A percentile compares a stretch with the other conserved stretches of the same genome.
These are phyloP conservation scores for Gymnodraco acuticeps DNA, from an alignment of 2,797 vertebrate genomes.

Conservation along the genomic window DNA sequence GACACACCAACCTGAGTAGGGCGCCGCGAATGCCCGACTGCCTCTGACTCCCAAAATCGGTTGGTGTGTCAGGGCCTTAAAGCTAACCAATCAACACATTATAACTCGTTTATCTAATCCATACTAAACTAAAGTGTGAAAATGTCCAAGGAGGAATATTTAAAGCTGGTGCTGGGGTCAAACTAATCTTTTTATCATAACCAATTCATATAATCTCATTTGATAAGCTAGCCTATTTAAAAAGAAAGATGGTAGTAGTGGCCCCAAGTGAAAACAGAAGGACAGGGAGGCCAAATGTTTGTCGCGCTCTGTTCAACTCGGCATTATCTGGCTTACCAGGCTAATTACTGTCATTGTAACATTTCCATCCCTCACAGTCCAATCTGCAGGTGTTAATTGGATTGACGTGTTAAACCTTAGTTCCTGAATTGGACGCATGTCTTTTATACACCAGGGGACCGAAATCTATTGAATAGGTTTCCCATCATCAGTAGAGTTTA, in stretches of 20 bases:
- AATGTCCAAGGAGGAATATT: background rate
- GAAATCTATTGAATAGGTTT: slow-evolving; percentile 36
- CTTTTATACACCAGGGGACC: slow-evolving; percentile 20
- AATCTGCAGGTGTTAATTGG: slow-evolving; percentile 55
- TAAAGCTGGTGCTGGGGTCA: background rate
- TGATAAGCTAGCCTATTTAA: background rate
- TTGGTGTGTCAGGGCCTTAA: background rate
- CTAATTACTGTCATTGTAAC: slow-evolving; percentile 39
- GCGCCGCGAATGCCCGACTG: too few relatives aligned
- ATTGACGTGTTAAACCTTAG: slow-evolving; percentile 46
- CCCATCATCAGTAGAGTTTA: slow-evolving; percentile 18
- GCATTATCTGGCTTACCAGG: slow-evolving; percentile 16
- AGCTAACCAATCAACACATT: background rate
- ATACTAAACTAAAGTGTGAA: background rate
- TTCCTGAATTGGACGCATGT: slow-evolving; percentile 34
- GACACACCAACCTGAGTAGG: too few relatives aligned
- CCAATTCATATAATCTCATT: background rate
- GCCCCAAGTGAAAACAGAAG: background rate
- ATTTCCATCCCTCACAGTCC: slow-evolving; percentile 37
- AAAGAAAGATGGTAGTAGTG: background rate
- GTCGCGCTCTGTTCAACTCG: background rate
- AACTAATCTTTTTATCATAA: background rate
- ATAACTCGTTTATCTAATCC: background rate
- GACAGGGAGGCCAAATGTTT: slow-evolving; percentile 23
- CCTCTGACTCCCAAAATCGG: too few relatives aligned